phyloP scores from a whole-genome alignment of 2,113 vertebrate species.

The Ptilonorhynchus violaceus region DNA sequence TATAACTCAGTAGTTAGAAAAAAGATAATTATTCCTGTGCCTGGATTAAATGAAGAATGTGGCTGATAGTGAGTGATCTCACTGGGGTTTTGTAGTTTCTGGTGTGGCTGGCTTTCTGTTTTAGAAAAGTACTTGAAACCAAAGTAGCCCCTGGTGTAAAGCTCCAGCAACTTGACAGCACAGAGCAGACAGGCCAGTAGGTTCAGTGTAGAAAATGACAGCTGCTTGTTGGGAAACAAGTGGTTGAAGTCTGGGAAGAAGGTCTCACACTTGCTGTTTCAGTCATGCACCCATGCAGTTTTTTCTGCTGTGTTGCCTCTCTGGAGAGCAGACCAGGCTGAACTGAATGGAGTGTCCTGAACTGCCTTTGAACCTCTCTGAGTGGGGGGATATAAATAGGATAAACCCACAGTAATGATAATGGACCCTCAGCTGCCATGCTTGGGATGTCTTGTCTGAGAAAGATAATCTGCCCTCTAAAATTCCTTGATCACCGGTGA shows the following conservation, averaged over 20 bases:
- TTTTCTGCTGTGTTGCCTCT: background rate
- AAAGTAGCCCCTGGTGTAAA: background rate
- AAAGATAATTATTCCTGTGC: fast-evolving
- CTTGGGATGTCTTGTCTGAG: background rate
- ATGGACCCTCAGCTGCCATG: background rate
- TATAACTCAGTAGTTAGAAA: background rate
- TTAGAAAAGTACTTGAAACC: background rate
- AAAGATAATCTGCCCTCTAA: background rate
- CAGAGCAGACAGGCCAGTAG: background rate
- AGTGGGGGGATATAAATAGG: fast-evolving
- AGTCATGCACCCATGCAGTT: fast-evolving
- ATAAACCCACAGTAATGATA: background rate
- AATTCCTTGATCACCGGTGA: background rate
- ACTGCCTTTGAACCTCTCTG: background rate
- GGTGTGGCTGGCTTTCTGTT: background rate
- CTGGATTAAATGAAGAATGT: background rate
- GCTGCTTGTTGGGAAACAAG: background rate
- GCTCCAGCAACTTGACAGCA: background rate
- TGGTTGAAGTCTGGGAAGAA: background rate
- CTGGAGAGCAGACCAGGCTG: background rate
- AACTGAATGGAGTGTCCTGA: background rate
- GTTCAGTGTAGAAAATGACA: background rate
- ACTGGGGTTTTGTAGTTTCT: background rate
- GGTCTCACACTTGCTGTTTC: background rate
- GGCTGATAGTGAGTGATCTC: background rate